Evolutionary conservation across 1,140 invertebrate genomes (phyloP).

Genomic region (Rhagoletis pomonella): DNA sequence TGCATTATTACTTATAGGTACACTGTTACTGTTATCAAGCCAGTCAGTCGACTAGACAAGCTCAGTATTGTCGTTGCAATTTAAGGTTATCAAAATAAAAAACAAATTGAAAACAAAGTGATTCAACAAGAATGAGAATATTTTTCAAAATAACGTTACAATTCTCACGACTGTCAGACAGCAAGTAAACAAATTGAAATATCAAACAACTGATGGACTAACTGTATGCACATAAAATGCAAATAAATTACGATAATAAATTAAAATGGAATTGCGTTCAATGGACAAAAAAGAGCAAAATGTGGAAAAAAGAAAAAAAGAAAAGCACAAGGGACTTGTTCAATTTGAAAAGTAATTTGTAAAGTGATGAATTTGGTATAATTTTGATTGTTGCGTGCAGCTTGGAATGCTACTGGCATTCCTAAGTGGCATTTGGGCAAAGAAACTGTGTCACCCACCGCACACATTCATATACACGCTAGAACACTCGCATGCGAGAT

Average conservation of each 20-base stretch:
- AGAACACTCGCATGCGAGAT: no score
- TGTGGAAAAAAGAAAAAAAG: not conserved
- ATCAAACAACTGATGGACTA: not conserved
- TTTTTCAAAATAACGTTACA: conserved; percentile 6
- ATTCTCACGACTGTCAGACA: not conserved
- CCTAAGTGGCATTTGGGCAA: not conserved
- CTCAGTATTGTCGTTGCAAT: not conserved
- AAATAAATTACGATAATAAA: conserved; percentile 37
- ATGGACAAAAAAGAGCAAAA: not conserved
- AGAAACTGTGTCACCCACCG: not conserved
- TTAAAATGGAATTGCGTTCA: not conserved
- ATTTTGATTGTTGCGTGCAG: conserved; percentile 22
- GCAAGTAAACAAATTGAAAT: not conserved
- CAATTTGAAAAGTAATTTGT: not conserved
- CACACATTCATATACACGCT: not conserved
- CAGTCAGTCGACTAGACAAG: not conserved
- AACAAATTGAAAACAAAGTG: not conserved
- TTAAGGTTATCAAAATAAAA: conserved; percentile 10
- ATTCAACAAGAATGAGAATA: not conserved
- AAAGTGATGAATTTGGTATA: conserved; percentile 29
- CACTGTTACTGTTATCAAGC: not conserved
- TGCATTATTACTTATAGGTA: not conserved
- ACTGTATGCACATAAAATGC: conserved; percentile 3
- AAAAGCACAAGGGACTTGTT: not conserved
- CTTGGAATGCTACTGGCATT: not conserved